These are phyloP conservation scores for Gambusia affinis DNA, from an alignment of 2,113 vertebrate species.

Conservation along the genomic window DNA sequence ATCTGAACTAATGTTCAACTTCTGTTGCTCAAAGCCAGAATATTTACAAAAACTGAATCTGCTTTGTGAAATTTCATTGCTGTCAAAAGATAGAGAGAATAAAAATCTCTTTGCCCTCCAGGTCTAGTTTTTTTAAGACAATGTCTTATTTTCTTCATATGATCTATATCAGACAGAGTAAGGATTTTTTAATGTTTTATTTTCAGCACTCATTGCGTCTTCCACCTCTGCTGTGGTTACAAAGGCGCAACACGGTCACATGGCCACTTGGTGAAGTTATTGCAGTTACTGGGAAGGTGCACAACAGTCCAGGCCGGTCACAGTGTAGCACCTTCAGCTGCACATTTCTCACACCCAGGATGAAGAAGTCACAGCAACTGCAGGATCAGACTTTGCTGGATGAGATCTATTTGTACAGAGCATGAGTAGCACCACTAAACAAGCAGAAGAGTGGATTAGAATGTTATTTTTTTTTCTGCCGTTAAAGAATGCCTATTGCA, in stretches of 20 bases:
- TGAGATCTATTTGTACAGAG: conserved; percentile 43
- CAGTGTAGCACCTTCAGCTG: conserved; percentile 62
- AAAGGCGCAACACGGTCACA: conserved; percentile 40
- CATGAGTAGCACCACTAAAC: conserved; percentile 43
- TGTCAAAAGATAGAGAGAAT: conserved; percentile 49
- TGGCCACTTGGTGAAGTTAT: conserved; percentile 49
- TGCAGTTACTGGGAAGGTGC: conserved; percentile 36
- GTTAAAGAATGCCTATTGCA: background rate
- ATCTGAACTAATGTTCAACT: background rate
- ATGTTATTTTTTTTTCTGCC: background rate
- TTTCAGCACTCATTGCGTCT: conserved; percentile 16
- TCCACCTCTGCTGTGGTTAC: conserved; percentile 1
- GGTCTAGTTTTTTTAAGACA: conserved; percentile 1
- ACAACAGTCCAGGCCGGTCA: conserved; percentile 59
- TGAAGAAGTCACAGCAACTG: conserved; percentile 57
- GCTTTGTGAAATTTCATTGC: conserved; percentile 13
- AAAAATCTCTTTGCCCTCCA: conserved; percentile 38
- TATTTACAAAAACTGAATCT: background rate
- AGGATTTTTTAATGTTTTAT: conserved; percentile 4
- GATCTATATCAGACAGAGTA: conserved; percentile 18
- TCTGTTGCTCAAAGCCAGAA: background rate
- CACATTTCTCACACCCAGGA: conserved; percentile 62
- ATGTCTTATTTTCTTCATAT: background rate
- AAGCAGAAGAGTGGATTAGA: conserved; percentile 1
- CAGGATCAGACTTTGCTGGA: conserved; percentile 48